Evolutionary conservation across 2,888 invertebrate genomes (phyloP).

Genomic region (Sinohyriopsis cumingii): DNA sequence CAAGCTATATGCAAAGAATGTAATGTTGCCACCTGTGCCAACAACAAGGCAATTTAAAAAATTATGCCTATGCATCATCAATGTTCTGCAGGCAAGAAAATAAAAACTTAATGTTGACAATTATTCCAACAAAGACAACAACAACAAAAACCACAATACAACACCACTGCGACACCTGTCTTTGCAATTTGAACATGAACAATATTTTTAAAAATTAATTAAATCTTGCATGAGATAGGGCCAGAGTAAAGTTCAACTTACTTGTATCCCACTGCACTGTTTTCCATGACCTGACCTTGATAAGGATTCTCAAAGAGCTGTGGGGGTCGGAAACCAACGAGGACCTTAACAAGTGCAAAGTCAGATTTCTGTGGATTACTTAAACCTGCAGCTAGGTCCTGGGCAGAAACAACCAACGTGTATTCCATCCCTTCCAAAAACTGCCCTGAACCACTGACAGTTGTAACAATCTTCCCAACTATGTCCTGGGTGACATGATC

Average conservation of each 20-base stretch:
- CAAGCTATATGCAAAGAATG: neutral
- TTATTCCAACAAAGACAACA: too few relatives aligned
- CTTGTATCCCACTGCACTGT: conserved; percentile 97
- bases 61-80: neutral
- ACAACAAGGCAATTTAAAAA: neutral
- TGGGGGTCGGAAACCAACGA: conserved; percentile 97
- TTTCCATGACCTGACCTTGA: conserved; percentile 95
- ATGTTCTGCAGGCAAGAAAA: neutral
- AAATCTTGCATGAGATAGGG: neutral
- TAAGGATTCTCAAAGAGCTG: conserved; percentile 98
- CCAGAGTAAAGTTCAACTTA: conserved; percentile 73
- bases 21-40: neutral
- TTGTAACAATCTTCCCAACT: conserved; percentile 51
- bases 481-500: conserved; percentile 46
- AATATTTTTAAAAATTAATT: neutral
- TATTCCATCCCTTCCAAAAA: conserved; percentile 87
- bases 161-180: too few relatives aligned
- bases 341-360: conserved; percentile 77
- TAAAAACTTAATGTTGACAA: too few relatives aligned
- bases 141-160: too few relatives aligned
- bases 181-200: neutral
- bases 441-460: conserved; percentile 48
- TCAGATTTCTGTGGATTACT: conserved; percentile 49
- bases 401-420: conserved; percentile 93
- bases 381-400: conserved; percentile 33